A percentile compares a stretch with the other conserved stretches of the same genome.
phyloP scores from a whole-genome alignment of 1,140 invertebrate species.

The Caenorhabditis elegans region DNA sequence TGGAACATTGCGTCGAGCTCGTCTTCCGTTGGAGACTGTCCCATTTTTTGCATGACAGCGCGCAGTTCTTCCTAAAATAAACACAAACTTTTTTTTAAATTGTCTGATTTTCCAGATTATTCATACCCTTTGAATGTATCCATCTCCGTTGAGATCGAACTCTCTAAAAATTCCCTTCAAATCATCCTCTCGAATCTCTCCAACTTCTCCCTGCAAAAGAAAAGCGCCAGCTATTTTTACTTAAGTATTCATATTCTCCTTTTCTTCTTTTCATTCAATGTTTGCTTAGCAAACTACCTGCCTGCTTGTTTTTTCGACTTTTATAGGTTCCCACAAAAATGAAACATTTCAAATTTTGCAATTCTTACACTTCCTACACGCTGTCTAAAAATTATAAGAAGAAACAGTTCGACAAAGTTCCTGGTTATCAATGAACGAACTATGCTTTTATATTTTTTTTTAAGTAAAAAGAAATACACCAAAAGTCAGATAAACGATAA shows the following conservation, averaged over 20 bases:
- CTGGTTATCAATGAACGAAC: no score
- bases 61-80: conserved; percentile 57
- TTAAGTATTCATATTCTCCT: conserved; percentile 13
- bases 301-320: no score
- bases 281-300: background rate
- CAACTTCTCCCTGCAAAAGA: conserved; percentile 54
- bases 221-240: background rate
- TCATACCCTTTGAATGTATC: conserved; percentile 59
- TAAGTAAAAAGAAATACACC: background rate
- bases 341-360: background rate
- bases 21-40: conserved; percentile 65
- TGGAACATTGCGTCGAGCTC: conserved; percentile 58
- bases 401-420: no score
- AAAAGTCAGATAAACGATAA: background rate
- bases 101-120: background rate
- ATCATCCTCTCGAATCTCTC: conserved; percentile 64
- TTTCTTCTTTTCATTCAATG: background rate
- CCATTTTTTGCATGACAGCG: conserved; percentile 66
- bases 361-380: no score
- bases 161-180: conserved; percentile 62
- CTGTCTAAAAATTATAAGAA: no score
- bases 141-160: conserved; percentile 65
- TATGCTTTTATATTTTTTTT: background rate
- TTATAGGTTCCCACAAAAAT: background rate
- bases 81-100: no score